These are phyloP conservation scores for Sardinella longiceps DNA, from an alignment of 2,797 vertebrate genomes.

Conservation along the genomic window DNA sequence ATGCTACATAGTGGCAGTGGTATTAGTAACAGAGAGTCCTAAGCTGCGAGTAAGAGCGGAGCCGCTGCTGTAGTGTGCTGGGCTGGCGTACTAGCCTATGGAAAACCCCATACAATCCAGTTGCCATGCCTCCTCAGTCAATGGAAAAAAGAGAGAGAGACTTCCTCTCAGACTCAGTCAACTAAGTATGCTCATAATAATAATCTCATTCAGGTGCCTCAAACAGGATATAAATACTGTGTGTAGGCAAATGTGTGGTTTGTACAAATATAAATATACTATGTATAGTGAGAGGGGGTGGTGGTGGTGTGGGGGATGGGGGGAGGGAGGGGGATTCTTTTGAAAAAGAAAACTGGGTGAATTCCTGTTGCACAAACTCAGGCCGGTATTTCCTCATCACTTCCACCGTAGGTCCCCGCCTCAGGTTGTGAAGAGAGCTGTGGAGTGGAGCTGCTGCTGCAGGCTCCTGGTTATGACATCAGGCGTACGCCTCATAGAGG, in stretches of 20 bases:
- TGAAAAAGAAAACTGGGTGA: background rate
- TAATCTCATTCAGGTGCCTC: background rate
- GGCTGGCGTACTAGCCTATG: background rate
- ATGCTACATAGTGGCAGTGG: background rate
- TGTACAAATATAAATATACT: background rate
- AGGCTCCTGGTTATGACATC: background rate
- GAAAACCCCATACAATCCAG: constrained; percentile 12
- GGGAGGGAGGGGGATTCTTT: too few species aligned
- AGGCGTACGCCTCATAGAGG: background rate
- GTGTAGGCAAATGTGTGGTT: background rate
- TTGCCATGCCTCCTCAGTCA: background rate
- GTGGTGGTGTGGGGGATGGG: too few species aligned
- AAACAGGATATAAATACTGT: background rate
- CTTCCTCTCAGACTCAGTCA: constrained; percentile 4
- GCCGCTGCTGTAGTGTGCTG: background rate
- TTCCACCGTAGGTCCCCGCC: background rate
- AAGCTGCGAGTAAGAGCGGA: background rate
- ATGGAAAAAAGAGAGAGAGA: background rate
- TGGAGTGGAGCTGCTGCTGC: too few species aligned
- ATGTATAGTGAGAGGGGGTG: background rate
- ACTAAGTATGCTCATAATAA: background rate
- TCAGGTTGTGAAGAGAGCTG: background rate
- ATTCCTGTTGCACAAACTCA: background rate
- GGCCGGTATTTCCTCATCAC: constrained; percentile 2
- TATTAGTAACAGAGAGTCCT: background rate